Base-by-base conservation (phyloP, 1,140 invertebrate genomes). In the Drosophila oshimai region DNA sequence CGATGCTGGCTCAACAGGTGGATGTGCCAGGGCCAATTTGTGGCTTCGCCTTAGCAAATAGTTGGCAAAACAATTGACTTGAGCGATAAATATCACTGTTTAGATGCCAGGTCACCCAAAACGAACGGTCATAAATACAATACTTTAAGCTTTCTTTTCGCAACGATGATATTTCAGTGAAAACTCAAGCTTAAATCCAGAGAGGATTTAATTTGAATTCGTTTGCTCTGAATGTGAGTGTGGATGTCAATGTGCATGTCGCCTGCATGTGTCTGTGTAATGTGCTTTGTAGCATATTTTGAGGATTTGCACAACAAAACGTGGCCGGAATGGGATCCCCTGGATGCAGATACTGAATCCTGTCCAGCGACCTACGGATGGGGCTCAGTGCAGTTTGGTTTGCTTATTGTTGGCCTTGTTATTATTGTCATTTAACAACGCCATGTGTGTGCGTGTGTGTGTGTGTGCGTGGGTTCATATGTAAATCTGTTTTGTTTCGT, bases 291-390 rank as follows among this genome's bases (percentile, higher is more conserved):
- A 76, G 74, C 76, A 83, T 86, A 86, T 86, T 86, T 87, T 86
- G 80, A 74, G 81, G 81, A 87, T 87, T 87, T 87, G 76, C 81
- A 81, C 76, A 81, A 86, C 81, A 86, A 80, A 86, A 50, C 33
- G 60, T 12, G 64, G 67, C 18, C 10, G 28, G 26, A 39, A 12
- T 20, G 24, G 34, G 20, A 49, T 64, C 34, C 41, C 17, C 39
- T 20, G 57, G 58, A 22, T 47, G 37, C 61, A 39, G 58, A 22
- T 47, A 28, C 61, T 10, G 58, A 12, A 64, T 49, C 33, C 53
- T 17, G 9, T 49, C 33, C 53, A 13, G 9, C 24, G 42, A 22
- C 31, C 18, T 20, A 49, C 31, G 17, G 29, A 28, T 18, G 58
- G 53, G 31, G 55, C 60, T 45, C 37, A 61, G 6, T 64, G 37